Percentiles rank a stretch among this genome's conserved stretches.
Conservation (phyloP, 64 coral and sea anemone species). For the Dendronephthya gigantea region DNA sequence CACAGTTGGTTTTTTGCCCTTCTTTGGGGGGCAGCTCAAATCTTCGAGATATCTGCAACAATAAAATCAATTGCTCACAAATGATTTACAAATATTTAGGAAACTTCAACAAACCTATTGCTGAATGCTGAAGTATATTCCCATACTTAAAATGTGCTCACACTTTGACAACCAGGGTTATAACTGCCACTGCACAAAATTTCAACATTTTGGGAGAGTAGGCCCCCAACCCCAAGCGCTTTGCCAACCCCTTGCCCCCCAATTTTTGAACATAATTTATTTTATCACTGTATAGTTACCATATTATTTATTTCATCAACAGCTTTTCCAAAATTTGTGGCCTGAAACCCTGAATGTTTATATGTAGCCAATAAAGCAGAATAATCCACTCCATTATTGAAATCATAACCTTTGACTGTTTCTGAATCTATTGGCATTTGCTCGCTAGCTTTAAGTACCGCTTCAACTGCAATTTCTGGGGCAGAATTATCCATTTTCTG, state of each 20-base stretch:
- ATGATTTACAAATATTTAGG: background rate
- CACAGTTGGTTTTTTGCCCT: slow-evolving; percentile 56
- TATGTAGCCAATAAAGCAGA: slow-evolving; percentile 57
- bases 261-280: too few species aligned
- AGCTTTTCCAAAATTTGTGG: slow-evolving; percentile 80
- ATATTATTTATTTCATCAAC: slow-evolving; percentile 96
- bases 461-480: slow-evolving; percentile 30
- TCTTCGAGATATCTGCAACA: slow-evolving; percentile 32
- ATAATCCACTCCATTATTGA: slow-evolving; percentile 82
- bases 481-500: background rate
- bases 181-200: too few species aligned
- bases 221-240: too few species aligned
- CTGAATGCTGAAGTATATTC: too few species aligned
- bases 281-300: slow-evolving; percentile 23
- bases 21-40: slow-evolving; percentile 57
- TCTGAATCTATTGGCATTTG: slow-evolving; percentile 46
- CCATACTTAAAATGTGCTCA: too few species aligned
- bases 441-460: slow-evolving; percentile 48
- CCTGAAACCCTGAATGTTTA: slow-evolving; percentile 75
- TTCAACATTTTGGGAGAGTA: too few species aligned
- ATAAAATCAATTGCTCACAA: slow-evolving; percentile 11
- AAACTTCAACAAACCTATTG: too few species aligned
- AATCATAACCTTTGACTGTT: slow-evolving; percentile 78
- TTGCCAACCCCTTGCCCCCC: too few species aligned
- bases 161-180: too few species aligned